Conservation (phyloP, 2,888 invertebrate species). For the Oscheius myriophilus region DNA sequence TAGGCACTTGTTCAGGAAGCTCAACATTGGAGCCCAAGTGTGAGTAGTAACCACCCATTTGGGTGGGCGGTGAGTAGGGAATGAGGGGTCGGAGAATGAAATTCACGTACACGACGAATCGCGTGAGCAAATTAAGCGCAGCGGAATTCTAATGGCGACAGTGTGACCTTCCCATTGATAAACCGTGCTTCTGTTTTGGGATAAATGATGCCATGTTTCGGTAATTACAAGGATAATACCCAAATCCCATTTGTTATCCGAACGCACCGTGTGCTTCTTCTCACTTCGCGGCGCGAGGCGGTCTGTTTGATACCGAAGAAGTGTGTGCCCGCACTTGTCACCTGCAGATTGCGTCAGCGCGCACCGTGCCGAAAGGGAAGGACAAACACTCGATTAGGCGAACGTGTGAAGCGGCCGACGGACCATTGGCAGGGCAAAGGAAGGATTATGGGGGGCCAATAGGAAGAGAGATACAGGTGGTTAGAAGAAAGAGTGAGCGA, state of each 20-base stretch:
- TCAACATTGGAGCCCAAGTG: conserved; percentile 5
- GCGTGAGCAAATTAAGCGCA: too few species aligned
- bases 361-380: conserved; percentile 15
- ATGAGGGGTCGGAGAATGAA: too few species aligned
- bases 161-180: too few species aligned
- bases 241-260: too few species aligned
- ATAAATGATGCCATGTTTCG: too few species aligned
- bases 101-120: too few species aligned
- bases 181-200: too few species aligned
- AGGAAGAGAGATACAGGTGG: not conserved
- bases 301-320: not conserved
- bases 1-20: conserved; percentile 16
- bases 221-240: too few species aligned
- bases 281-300: not conserved
- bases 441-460: not conserved
- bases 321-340: conserved; percentile 21
- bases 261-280: too few species aligned
- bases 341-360: conserved; percentile 26
- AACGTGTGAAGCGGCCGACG: conserved; percentile 18
- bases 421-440: not conserved
- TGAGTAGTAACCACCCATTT: conserved; percentile 25
- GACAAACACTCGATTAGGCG: conserved; percentile 30
- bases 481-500: not conserved
- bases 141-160: too few species aligned
- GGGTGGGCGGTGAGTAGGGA: not conserved